Evolutionary conservation across 2,888 invertebrate genomes (phyloP).

Genomic region (Sycophila texana): DNA sequence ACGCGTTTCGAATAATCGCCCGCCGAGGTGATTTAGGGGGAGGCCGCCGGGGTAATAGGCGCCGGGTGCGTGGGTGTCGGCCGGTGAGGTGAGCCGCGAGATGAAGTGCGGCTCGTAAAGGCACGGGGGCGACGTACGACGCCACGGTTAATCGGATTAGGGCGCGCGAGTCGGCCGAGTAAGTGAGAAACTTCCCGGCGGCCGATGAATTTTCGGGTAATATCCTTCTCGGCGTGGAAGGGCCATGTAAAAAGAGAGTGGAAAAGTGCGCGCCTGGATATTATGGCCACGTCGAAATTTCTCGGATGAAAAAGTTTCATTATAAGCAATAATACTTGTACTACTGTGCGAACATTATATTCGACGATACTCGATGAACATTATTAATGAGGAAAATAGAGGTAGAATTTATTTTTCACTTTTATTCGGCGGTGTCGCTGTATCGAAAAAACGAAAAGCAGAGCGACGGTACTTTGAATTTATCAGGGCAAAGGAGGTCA

Average conservation of each 20-base stretch:
- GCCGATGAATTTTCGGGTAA: neutral
- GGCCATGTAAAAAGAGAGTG: neutral
- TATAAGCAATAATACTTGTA: no score
- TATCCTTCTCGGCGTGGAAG: no score
- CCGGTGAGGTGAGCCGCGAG: neutral
- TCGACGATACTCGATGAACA: no score
- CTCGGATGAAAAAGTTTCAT: no score
- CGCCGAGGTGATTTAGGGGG: constrained; percentile 3
- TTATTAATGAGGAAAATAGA: no score
- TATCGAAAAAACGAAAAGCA: no score
- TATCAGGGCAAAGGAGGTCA: neutral
- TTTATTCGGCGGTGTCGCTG: no score
- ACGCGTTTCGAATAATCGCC: constrained; percentile 11
- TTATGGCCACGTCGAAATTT: no score
- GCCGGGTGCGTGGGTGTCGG: neutral
- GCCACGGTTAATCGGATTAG: constrained; percentile 48
- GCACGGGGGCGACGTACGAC: constrained; percentile 25
- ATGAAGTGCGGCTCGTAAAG: constrained; percentile 49
- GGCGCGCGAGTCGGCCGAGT: neutral
- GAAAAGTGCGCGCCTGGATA: neutral
- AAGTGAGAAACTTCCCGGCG: constrained; percentile 36
- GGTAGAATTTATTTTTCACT: no score
- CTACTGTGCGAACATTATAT: no score
- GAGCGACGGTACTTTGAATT: neutral
- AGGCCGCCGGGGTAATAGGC: neutral